Conservation (phyloP, 1,140 invertebrate genomes). For the Hormaphis cornu region DNA sequence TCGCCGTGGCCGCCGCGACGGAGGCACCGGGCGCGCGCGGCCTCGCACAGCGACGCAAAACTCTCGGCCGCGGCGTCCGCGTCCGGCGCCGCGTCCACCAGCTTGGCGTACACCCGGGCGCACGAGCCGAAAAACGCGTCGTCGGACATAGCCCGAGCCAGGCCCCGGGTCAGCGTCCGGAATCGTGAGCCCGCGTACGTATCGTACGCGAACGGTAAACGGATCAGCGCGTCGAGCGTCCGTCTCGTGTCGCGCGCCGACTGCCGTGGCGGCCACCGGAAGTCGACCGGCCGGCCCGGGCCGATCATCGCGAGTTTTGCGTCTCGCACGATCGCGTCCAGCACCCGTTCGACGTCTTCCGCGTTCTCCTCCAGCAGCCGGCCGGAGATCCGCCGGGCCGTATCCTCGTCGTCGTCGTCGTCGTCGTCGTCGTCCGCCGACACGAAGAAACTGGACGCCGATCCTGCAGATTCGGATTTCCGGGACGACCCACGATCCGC, state of each 20-base stretch:
- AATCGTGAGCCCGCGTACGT: background rate
- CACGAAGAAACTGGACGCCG: background rate
- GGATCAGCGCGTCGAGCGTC: background rate
- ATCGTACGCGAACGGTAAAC: constrained; percentile 11
- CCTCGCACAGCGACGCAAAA: constrained; percentile 13
- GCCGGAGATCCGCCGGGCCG: background rate
- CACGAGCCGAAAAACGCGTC: background rate
- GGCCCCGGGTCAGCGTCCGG: background rate
- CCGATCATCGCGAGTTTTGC: background rate
- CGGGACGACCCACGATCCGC: too few species aligned
- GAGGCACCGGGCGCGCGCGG: background rate
- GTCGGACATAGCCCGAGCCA: background rate
- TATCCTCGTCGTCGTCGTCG: background rate
- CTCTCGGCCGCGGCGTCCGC: background rate
- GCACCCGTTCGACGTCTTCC: background rate
- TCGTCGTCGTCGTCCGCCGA: background rate
- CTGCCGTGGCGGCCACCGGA: background rate
- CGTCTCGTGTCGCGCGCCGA: background rate
- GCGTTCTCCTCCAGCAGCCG: background rate
- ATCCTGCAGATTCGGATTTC: too few species aligned
- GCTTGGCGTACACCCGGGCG: background rate
- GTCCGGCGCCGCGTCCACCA: constrained; percentile 4
- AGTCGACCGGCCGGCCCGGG: background rate
- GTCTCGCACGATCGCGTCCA: constrained; percentile 6
- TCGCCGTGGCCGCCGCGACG: background rate